Evolutionary conservation across 1,140 invertebrate species (phyloP).

Genomic region (Bombus breviceps): DNA sequence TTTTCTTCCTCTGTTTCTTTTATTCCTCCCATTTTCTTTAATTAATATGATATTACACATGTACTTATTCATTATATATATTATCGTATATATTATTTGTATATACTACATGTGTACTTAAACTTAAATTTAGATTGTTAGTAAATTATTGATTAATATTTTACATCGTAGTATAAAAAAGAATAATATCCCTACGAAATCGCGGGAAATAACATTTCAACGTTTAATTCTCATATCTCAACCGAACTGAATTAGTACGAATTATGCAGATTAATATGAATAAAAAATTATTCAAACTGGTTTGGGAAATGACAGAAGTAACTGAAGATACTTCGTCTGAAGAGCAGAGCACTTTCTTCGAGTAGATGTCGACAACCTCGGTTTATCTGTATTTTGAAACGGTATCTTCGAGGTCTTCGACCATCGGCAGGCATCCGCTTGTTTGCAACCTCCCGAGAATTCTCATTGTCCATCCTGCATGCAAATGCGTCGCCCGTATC

Average conservation of each 20-base stretch:
- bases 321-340: too few species aligned
- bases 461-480: conserved; percentile 38
- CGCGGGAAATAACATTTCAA: neutral
- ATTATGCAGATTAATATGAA: too few species aligned
- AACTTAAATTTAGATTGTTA: too few species aligned
- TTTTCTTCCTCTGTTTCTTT: too few species aligned
- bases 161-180: too few species aligned
- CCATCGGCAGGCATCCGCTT: neutral
- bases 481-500: conserved; percentile 31
- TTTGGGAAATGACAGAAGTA: too few species aligned
- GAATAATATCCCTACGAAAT: neutral
- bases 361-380: conserved; percentile 14
- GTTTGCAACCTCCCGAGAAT: conserved; percentile 17
- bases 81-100: too few species aligned
- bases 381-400: conserved; percentile 30
- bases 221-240: neutral
- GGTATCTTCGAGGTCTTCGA: conserved; percentile 40
- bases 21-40: too few species aligned
- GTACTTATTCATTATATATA: too few species aligned
- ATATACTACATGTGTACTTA: too few species aligned
- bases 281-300: neutral
- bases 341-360: neutral
- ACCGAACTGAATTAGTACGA: neutral
- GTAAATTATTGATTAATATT: too few species aligned
- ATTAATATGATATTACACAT: too few species aligned